These are phyloP conservation scores for Sarcophilus harrisii DNA, from an alignment of 2,797 vertebrate genomes.

Conservation along the genomic window DNA sequence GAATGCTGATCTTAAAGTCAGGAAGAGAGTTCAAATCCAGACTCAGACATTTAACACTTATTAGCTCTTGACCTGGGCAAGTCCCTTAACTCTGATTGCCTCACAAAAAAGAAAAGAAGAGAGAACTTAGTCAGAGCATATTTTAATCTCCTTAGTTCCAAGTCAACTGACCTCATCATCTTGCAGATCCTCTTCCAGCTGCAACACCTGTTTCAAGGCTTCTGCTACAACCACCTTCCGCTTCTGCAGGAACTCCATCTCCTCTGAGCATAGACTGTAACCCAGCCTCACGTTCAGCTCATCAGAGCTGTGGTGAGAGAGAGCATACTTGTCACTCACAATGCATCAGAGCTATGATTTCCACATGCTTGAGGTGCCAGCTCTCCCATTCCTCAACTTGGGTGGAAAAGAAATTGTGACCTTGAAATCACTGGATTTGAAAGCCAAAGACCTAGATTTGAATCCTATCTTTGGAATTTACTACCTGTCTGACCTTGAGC, in stretches of 20 bases:
- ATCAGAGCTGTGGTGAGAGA: conserved; percentile 76
- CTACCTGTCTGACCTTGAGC: not conserved
- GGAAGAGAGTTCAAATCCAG: too few relatives aligned
- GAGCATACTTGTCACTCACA: not conserved
- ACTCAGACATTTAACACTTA: too few relatives aligned
- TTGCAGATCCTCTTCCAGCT: conserved; percentile 83
- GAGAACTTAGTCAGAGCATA: not conserved
- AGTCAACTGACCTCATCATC: conserved; percentile 83
- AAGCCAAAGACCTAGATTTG: not conserved
- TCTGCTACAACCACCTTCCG: conserved; percentile 84
- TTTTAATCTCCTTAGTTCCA: not conserved
- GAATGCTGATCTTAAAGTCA: too few relatives aligned
- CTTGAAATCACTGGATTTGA: not conserved
- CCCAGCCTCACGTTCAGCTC: conserved; percentile 88
- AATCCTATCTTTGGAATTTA: not conserved
- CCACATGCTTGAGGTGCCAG: not conserved
- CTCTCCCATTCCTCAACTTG: not conserved
- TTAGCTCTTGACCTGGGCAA: too few relatives aligned
- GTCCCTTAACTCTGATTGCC: too few relatives aligned
- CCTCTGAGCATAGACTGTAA: conserved; percentile 87
- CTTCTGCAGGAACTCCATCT: conserved; percentile 88
- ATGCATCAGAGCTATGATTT: not conserved
- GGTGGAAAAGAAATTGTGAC: not conserved
- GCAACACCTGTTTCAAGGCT: conserved; percentile 87
- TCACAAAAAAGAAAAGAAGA: too few relatives aligned